Percentiles rank a stretch among this genome's conserved stretches.
Conservation (phyloP, 2,113 vertebrate genomes). For the Nyctereutes procyonoides region DNA sequence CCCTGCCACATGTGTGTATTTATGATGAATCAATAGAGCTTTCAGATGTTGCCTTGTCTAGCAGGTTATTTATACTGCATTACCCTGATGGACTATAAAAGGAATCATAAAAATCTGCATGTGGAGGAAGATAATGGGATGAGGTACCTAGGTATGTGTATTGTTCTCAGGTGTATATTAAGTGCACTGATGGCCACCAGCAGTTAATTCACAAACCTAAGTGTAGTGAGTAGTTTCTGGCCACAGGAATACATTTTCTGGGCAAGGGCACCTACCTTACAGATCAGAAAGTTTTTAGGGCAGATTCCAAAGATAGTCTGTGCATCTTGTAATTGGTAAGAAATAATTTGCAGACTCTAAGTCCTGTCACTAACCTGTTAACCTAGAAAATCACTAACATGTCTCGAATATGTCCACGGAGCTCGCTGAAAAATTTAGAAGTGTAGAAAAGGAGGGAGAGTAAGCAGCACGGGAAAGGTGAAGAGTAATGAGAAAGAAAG, state of each 20-base stretch:
- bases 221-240: background rate
- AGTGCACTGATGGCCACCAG: background rate
- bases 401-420: background rate
- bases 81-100: constrained; percentile 36
- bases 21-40: constrained; percentile 51
- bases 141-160: background rate
- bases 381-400: background rate
- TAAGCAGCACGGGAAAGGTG: background rate
- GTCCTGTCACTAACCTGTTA: background rate
- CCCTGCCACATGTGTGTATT: background rate
- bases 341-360: background rate
- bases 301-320: background rate
- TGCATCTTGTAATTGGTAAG: background rate
- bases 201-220: background rate
- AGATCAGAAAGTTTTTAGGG: background rate
- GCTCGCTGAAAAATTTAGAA: background rate
- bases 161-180: background rate
- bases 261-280: background rate
- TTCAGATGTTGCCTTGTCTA: background rate
- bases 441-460: background rate
- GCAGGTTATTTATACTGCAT: constrained; percentile 59
- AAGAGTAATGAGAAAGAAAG: background rate
- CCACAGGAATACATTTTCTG: background rate
- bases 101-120: constrained; percentile 33
- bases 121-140: background rate